A percentile compares a stretch with the other conserved stretches of the same genome.
Conservation (phyloP, 2,113 vertebrate genomes). For the Anthoscopus minutus region DNA sequence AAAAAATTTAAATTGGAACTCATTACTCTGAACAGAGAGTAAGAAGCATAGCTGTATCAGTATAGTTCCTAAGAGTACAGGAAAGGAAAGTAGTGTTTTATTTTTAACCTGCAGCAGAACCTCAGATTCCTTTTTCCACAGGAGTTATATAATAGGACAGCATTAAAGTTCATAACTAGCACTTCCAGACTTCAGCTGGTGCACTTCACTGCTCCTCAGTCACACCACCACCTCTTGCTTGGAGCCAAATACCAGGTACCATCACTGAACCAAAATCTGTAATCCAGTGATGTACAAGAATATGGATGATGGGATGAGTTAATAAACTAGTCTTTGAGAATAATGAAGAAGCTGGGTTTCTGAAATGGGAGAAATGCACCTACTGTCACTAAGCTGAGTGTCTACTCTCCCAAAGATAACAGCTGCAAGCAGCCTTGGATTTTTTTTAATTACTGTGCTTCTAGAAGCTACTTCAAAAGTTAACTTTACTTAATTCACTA, state of each 20-base stretch:
- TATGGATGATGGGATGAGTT: not conserved
- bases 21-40: not conserved
- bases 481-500: not conserved
- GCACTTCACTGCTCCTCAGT: not conserved
- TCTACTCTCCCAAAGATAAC: not conserved
- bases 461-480: not conserved
- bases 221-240: not conserved
- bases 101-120: not conserved
- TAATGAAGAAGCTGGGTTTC: not conserved
- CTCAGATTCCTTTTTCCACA: not conserved
- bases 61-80: not conserved
- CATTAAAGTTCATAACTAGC: not conserved
- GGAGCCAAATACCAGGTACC: not conserved
- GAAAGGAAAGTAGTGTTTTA: not conserved
- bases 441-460: not conserved
- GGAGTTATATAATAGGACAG: not conserved
- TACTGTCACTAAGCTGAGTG: not conserved
- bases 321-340: not conserved
- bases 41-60: not conserved
- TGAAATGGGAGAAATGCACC: not conserved
- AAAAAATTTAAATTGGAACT: not conserved
- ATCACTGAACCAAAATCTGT: not conserved
- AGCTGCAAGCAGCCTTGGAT: not conserved
- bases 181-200: not conserved
- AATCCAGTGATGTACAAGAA: not conserved